Base-by-base conservation (phyloP, 2,113 vertebrate species). In the Mobula hypostoma region DNA sequence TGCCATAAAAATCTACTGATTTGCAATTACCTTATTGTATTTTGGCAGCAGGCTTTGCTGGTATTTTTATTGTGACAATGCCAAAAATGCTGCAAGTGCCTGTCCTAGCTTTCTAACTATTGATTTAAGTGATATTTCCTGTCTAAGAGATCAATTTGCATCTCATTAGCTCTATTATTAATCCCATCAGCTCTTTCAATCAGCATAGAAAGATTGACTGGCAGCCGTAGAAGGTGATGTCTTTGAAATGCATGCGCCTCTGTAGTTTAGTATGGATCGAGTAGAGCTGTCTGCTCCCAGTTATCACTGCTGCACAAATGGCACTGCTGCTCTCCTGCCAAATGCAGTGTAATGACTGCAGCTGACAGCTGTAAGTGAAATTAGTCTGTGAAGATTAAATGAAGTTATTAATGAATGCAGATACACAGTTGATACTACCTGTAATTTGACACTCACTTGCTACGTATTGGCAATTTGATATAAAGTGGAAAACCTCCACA, bases 221-320 rank as follows among this genome's bases (percentile, higher is more conserved):
- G 12, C 61, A 36, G 88, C 36, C 1, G 48, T 48, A 85, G 82
- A 58, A 56, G 1, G 9, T 29, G 24, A 58, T 85, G 21, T 29
- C 56, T 85, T 58, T 58, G 48, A 56, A 29, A 85, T 58, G 48
- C 66, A 7, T 68, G 15, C 32, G 15, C 15, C n/a, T 32, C n/a
- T 12, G 7, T 68, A 36, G 61, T 32, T 32, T 36, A 36, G 17
- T 70, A 63, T 91, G 29, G n/a, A 70, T 63, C 66, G 7, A 36
- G 82, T 21, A 32, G 4, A 70, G 70, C 88, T 91, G 88, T 21
- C 32, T 68, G 11, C 63, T 91, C 88, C 48, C 21, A 85, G 48
- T 85, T 24, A 85, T 66, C 63, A 91, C 88, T 90, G 61, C 63
- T 90, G 27, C 87, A 66, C 87, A 90, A 68, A 90, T 90, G 87